phyloP scores from a whole-genome alignment of 23 tunicate species.

The Corella eumyota region DNA sequence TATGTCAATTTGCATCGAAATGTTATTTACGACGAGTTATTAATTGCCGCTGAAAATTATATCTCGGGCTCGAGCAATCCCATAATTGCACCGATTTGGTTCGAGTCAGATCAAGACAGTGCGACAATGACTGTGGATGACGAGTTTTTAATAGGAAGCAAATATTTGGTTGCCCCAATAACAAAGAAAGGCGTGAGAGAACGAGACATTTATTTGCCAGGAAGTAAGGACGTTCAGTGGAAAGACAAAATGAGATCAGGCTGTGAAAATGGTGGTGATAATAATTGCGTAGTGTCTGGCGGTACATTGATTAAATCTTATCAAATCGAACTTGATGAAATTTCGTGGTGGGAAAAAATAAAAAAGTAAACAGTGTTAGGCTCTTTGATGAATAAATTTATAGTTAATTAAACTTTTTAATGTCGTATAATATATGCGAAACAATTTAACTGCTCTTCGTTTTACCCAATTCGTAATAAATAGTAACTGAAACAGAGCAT shows the following conservation, averaged over 20 bases:
- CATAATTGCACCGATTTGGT: conserved; percentile 46
- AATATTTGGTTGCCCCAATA: conserved; percentile 74
- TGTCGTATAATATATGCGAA: too few relatives aligned
- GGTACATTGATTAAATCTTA: conserved; percentile 34
- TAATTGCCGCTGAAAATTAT: conserved; percentile 23
- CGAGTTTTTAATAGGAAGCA: conserved; percentile 62
- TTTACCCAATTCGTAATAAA: too few relatives aligned
- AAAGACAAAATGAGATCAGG: conserved; percentile 27
- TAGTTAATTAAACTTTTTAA: too few relatives aligned
- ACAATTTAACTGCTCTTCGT: too few relatives aligned
- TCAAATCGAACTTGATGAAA: conserved; percentile 26
- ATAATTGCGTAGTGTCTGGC: conserved; percentile 13
- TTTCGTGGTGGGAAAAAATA: conserved; percentile 79
- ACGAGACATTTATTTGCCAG: conserved; percentile 57
- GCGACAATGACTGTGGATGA: conserved; percentile 28
- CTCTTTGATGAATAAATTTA: too few relatives aligned
- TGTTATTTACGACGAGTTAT: conserved; percentile 31
- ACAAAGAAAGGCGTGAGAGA: conserved; percentile 10
- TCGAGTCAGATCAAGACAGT: conserved; percentile 21
- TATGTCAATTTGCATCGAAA: conserved; percentile 45
- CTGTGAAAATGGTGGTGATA: background rate
- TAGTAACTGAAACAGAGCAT: too few relatives aligned
- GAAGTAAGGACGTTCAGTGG: conserved; percentile 12
- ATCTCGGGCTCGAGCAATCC: conserved; percentile 18
- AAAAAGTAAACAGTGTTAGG: too few relatives aligned